Evolutionary conservation across 2,113 vertebrate species (phyloP).

Genomic region (Zeus faber): DNA sequence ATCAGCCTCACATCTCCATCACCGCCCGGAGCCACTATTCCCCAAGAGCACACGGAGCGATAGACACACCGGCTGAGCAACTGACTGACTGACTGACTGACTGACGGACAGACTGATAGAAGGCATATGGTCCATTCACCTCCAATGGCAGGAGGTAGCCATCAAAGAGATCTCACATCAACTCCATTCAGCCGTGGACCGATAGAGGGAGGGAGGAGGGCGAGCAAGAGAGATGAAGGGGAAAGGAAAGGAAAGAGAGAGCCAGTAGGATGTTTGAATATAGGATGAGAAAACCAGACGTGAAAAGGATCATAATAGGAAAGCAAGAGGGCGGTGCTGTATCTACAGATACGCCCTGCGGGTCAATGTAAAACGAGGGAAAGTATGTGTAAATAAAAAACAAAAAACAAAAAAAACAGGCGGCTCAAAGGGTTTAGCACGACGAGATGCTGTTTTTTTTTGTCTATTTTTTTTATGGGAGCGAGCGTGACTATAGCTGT

Average conservation of each 20-base stretch:
- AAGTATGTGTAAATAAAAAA: no score
- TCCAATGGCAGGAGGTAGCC: constrained; percentile 58
- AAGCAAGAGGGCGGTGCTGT: no score
- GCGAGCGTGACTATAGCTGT: no score
- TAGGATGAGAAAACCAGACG: no score
- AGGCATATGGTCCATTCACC: constrained; percentile 69
- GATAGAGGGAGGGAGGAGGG: constrained; percentile 17
- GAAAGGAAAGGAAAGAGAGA: constrained; percentile 1
- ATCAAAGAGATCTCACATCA: constrained; percentile 57
- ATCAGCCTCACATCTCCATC: constrained; percentile 45
- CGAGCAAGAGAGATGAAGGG: not conserved
- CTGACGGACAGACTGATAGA: constrained; percentile 15
- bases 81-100: not conserved
- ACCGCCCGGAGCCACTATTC: constrained; percentile 47
- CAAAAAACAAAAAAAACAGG: no score
- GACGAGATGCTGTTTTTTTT: no score
- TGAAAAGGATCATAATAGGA: no score
- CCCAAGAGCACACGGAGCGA: not conserved
- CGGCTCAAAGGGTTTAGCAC: no score
- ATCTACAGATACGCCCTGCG: no score
- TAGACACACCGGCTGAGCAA: not conserved
- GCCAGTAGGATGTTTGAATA: no score
- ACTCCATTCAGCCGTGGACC: constrained; percentile 45
- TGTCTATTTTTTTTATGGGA: no score
- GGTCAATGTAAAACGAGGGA: no score